phyloP scores from a whole-genome alignment of 1,140 invertebrate species.

The Armadillidium nasatum region DNA sequence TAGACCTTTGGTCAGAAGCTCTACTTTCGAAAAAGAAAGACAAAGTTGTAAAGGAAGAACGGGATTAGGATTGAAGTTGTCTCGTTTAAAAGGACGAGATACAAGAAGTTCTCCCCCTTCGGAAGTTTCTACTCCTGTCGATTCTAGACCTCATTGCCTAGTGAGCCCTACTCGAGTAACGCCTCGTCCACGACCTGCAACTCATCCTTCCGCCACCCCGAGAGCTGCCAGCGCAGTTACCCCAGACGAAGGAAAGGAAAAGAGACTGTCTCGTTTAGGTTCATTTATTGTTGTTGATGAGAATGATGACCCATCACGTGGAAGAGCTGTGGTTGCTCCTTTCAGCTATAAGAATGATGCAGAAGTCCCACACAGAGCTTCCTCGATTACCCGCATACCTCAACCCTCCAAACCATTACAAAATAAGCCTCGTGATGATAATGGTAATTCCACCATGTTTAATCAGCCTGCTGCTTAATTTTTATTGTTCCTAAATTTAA shows the following conservation, averaged over 20 bases:
- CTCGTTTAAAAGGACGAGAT: constrained; percentile 38
- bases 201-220: constrained; percentile 30
- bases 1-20: constrained; percentile 59
- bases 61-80: constrained; percentile 36
- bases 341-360: constrained; percentile 28
- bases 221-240: constrained; percentile 27
- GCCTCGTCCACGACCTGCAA: constrained; percentile 33
- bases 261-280: constrained; percentile 54
- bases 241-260: constrained; percentile 43
- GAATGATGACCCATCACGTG: constrained; percentile 45
- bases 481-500: too few species aligned
- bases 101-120: constrained; percentile 41
- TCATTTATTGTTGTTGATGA: constrained; percentile 53
- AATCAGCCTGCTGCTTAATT: too few species aligned
- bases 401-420: constrained; percentile 40
- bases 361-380: constrained; percentile 10
- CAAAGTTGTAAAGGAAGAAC: constrained; percentile 31
- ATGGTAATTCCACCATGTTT: constrained; percentile 35
- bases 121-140: constrained; percentile 40
- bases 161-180: constrained; percentile 37
- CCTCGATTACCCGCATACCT: constrained; percentile 40
- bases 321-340: constrained; percentile 45
- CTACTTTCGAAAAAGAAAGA: constrained; percentile 59
- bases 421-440: constrained; percentile 43
- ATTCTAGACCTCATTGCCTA: constrained; percentile 35